Evolutionary conservation across 2,797 vertebrate genomes (phyloP), one percentile per base, ranked within the genome.

Genomic region (Brotula barbata): DNA sequence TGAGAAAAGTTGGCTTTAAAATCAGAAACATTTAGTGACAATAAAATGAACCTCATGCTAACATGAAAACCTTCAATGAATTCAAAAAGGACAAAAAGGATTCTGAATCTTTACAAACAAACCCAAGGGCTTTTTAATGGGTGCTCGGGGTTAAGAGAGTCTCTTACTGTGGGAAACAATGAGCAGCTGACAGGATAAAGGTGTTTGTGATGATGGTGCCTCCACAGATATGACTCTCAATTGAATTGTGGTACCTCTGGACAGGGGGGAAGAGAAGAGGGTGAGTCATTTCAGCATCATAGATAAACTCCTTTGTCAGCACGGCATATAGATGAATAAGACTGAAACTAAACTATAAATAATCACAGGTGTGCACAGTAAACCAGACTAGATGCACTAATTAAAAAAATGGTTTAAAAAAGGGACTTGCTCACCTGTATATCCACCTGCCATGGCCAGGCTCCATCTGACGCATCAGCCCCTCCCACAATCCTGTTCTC

Each of bases 381-480:
- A 28, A 28, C 25, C 25, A 4, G 25, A 28, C 25, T 28, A 28
- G 4, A 28, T 8, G 25, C 25, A 28, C 4, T 20, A 42, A 10
- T n/a, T n/a, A 16, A 40, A 7, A 7, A 9, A 6, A 8, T 10
- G 1, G 4, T 10, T 42, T 8, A 15, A 3, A 11, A 16, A n/a
- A 12, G n/a, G n/a, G n/a, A n/a, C n/a, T n/a, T n/a, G 13, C 47
- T 3, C 67, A 92, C 89, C 85, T 92, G 91, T 23, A 93, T 62
- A 39, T 90, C 90, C 40, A 91, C 90, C 75, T 92, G 91, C 92
- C 92, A 93, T 0, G 92, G 92, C 91, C 91, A 93, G 5, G 80
- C 76, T n/a, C 91, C 92, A 0, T 65, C n/a, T 1, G 1, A 0
- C 5, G 89, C 68, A 42, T 79, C 42, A 1, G 4, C 1, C 12